Percentiles rank a stretch among this genome's conserved stretches.
Evolutionary conservation across 2,888 invertebrate genomes (phyloP).

Genomic region (Allophyes oxyacanthae): DNA sequence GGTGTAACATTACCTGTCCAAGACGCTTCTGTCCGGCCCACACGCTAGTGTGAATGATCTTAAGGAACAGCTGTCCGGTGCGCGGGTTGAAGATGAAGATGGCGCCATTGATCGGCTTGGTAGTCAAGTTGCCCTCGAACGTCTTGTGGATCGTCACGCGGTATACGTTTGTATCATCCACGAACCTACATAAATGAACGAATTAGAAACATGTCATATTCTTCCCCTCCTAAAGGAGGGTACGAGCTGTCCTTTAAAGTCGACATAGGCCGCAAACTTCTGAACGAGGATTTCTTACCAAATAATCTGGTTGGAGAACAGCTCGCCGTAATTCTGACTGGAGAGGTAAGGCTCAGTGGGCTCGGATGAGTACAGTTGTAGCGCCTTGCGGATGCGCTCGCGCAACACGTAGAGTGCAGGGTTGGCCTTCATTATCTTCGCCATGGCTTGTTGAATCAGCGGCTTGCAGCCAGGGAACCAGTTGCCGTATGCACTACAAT

Average conservation of each 20-base stretch:
- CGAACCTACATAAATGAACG: slow-evolving; percentile 90
- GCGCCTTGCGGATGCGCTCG: slow-evolving; percentile 99
- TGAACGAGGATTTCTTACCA: slow-evolving; percentile 90
- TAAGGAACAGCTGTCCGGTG: slow-evolving; percentile 99
- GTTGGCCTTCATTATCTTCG: slow-evolving; percentile 99
- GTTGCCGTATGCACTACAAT: slow-evolving; percentile 97
- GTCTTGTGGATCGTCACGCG: slow-evolving; percentile 99
- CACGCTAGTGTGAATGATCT: slow-evolving; percentile 99
- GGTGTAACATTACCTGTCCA: slow-evolving; percentile 93
- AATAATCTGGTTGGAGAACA: slow-evolving; percentile 99
- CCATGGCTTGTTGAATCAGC: slow-evolving; percentile 99
- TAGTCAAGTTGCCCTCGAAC: slow-evolving; percentile 99
- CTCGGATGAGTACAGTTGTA: slow-evolving; percentile 99
- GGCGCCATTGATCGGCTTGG: slow-evolving; percentile 99
- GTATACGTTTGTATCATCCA: slow-evolving; percentile 99
- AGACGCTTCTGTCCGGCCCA: slow-evolving; percentile 99
- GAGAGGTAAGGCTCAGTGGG: slow-evolving; percentile 99
- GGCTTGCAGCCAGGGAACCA: slow-evolving; percentile 99
- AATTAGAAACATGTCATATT: too few species aligned
- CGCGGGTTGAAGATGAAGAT: slow-evolving; percentile 99
- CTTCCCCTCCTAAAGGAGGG: too few species aligned
- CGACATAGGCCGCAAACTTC: too few species aligned
- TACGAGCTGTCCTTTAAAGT: too few species aligned
- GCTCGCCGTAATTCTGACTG: slow-evolving; percentile 99
- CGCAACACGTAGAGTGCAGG: slow-evolving; percentile 99